phyloP scores from a whole-genome alignment of 2,888 invertebrate genomes.

The Dinocampus coccinellae region DNA sequence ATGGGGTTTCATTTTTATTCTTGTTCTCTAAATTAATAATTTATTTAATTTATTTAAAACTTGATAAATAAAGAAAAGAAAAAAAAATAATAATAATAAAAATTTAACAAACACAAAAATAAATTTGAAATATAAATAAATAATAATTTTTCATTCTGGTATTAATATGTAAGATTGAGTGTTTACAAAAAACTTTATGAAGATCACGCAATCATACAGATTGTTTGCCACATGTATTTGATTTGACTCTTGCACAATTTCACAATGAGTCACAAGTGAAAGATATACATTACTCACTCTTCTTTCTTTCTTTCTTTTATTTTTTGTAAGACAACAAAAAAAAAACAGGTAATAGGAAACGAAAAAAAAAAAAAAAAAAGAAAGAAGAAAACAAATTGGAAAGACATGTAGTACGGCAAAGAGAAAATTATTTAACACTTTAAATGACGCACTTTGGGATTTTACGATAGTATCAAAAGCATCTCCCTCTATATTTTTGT shows the following conservation, averaged over 20 bases:
- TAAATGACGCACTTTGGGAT: conserved; percentile 19
- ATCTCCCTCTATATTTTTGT: conserved; percentile 8
- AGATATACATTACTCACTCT: too few relatives aligned
- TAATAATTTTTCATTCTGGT: not conserved
- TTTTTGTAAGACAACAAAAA: not conserved
- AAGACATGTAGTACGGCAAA: conserved; percentile 21
- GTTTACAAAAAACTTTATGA: not conserved
- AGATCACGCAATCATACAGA: conserved; percentile 25
- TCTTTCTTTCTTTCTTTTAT: conserved; percentile 1
- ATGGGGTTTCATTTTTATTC: not conserved
- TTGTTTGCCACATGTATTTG: not conserved
- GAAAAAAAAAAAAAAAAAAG: not conserved
- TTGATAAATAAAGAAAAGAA: conserved; percentile 33
- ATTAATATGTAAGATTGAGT: not conserved
- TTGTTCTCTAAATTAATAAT: not conserved
- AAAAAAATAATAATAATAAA: not conserved
- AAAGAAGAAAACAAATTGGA: not conserved
- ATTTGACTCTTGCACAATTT: not conserved
- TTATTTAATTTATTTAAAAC: conserved; percentile 32
- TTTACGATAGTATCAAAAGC: conserved; percentile 25
- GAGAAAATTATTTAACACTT: conserved; percentile 17
- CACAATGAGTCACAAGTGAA: not conserved
- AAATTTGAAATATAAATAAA: too few relatives aligned
- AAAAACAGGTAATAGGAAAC: not conserved
- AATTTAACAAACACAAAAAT: not conserved